Conservation (phyloP, 2,113 vertebrate species). For the Catharus fuscescens region DNA sequence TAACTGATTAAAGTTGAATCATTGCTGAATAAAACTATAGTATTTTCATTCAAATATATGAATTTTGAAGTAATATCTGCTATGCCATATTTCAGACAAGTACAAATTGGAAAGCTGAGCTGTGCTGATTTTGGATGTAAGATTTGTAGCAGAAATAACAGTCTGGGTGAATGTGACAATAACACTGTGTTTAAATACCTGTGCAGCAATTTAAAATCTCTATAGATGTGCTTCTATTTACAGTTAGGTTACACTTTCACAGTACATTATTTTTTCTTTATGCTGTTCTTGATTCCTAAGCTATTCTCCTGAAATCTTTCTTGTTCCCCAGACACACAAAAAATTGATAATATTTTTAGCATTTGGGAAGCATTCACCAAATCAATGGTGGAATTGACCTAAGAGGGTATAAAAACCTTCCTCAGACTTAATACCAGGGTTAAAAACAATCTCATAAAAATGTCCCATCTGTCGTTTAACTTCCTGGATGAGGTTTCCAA, state of each 20-base stretch:
- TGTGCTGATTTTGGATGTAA: background rate
- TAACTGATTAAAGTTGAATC: background rate
- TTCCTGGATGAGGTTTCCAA: background rate
- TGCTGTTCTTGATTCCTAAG: background rate
- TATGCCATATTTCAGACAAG: background rate
- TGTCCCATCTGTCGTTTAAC: background rate
- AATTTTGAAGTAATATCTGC: background rate
- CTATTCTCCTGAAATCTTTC: background rate
- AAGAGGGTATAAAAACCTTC: background rate
- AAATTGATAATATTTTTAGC: background rate
- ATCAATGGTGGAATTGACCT: background rate
- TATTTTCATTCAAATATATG: background rate
- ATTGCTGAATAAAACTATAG: background rate
- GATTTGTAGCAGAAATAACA: background rate
- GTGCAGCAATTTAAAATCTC: background rate
- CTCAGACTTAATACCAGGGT: background rate
- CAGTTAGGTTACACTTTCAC: background rate
- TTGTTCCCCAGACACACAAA: background rate
- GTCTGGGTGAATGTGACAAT: background rate
- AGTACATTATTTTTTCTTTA: background rate
- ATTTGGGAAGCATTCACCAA: background rate
- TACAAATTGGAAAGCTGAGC: background rate
- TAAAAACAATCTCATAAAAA: background rate
- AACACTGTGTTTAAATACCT: constrained; percentile 6
- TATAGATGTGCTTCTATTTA: background rate